Evolutionary conservation across 2,113 vertebrate genomes (phyloP).

Genomic region (Erpornis zantholeuca): DNA sequence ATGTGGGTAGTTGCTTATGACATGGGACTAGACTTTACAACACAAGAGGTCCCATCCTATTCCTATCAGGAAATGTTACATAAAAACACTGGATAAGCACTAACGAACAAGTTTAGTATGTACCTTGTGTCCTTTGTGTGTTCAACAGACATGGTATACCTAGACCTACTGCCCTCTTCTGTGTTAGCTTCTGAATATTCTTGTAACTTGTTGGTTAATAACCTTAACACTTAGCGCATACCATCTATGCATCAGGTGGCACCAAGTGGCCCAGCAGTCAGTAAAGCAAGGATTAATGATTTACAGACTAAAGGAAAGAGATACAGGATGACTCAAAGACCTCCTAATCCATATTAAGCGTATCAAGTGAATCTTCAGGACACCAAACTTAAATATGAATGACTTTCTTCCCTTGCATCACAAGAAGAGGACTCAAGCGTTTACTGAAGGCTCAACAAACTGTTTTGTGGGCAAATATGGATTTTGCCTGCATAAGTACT

Average conservation of each 20-base stretch:
- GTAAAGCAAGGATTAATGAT: constrained; percentile 5
- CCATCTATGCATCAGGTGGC: not conserved
- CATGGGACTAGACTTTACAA: not conserved
- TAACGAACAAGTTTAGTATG: not conserved
- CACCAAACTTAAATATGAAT: not conserved
- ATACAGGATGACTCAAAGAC: not conserved
- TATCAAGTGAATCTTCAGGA: not conserved
- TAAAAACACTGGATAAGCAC: not conserved
- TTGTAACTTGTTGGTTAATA: not conserved
- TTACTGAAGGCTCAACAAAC: not conserved
- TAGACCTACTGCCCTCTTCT: not conserved
- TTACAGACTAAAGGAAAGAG: not conserved
- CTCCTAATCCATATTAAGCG: not conserved
- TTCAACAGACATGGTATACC: not conserved
- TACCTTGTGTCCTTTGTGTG: not conserved
- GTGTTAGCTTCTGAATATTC: not conserved
- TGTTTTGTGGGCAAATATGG: not conserved
- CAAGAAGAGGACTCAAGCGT: not conserved
- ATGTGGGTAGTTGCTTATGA: not conserved
- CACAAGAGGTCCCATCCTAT: not conserved
- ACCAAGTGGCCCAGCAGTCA: not conserved
- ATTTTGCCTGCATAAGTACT: not conserved
- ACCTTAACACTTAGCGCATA: not conserved
- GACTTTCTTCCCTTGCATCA: not conserved
- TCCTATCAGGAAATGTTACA: not conserved